Evolutionary conservation across 2,888 invertebrate species (phyloP).

Genomic region (Myathropa florea): DNA sequence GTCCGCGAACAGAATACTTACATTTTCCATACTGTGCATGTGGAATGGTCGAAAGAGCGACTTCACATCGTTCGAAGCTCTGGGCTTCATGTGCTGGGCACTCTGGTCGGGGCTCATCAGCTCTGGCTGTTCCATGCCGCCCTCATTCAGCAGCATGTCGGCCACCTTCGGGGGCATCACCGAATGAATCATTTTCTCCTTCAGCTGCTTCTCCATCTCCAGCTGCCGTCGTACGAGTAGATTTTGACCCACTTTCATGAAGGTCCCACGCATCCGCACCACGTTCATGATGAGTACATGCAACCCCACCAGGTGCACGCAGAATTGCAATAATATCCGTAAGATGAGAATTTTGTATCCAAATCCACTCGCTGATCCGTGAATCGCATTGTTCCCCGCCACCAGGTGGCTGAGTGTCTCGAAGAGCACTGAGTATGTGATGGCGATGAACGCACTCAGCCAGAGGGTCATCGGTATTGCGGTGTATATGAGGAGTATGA

Average conservation of each 20-base stretch:
- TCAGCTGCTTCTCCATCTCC: constrained; percentile 95
- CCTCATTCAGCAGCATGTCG: constrained; percentile 90
- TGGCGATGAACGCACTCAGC: constrained; percentile 89
- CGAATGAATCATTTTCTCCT: constrained; percentile 98
- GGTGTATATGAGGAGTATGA: constrained; percentile 94
- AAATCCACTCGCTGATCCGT: constrained; percentile 81
- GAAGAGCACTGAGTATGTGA: constrained; percentile 91
- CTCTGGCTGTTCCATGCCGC: constrained; percentile 79
- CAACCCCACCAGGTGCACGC: constrained; percentile 94
- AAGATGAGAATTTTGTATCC: constrained; percentile 84
- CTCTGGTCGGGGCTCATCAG: constrained; percentile 72
- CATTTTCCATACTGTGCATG: constrained; percentile 97
- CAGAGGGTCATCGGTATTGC: constrained; percentile 95
- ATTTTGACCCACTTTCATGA: constrained; percentile 98
- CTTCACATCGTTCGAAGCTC: constrained; percentile 83
- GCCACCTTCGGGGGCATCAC: constrained; percentile 98
- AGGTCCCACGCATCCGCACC: constrained; percentile 96
- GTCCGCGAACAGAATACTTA: constrained; percentile 98
- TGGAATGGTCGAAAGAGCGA: constrained; percentile 96
- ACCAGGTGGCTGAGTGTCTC: constrained; percentile 85
- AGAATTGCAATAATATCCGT: constrained; percentile 90
- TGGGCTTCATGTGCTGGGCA: constrained; percentile 76
- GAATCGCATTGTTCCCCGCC: constrained; percentile 81
- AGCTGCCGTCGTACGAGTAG: constrained; percentile 93
- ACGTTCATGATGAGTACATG: constrained; percentile 96